Conservation (phyloP, 1,140 invertebrate genomes). For the Sminthurinus signatus region DNA sequence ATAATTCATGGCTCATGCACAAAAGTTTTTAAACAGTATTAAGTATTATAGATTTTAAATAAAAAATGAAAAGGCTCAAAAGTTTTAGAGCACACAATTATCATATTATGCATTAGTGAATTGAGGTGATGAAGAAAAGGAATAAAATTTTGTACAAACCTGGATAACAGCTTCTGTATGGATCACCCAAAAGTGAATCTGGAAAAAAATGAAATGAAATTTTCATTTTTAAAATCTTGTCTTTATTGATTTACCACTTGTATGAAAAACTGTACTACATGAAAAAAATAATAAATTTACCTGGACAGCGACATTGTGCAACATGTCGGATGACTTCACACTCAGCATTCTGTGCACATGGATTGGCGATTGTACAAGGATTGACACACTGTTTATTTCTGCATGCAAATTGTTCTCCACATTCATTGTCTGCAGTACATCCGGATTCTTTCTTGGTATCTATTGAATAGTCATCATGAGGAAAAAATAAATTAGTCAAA, state of each 20-base stretch:
- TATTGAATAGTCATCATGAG: not conserved
- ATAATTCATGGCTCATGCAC: too few relatives aligned
- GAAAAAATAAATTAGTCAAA: not conserved
- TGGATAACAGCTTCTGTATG: slow-evolving; percentile 68
- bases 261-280: not conserved
- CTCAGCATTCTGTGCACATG: slow-evolving; percentile 70
- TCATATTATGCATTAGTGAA: too few relatives aligned
- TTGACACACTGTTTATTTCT: slow-evolving; percentile 64
- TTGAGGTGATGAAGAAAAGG: too few relatives aligned
- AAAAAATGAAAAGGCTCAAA: too few relatives aligned
- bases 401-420: slow-evolving; percentile 64
- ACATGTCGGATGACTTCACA: slow-evolving; percentile 68
- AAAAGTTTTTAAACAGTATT: too few relatives aligned
- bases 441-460: slow-evolving; percentile 50
- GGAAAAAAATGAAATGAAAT: slow-evolving; percentile 46
- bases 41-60: too few relatives aligned
- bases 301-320: slow-evolving; percentile 67
- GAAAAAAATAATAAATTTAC: not conserved
- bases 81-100: too few relatives aligned
- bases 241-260: not conserved
- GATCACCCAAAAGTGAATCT: slow-evolving; percentile 61
- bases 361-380: slow-evolving; percentile 64
- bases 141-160: slow-evolving; percentile 45
- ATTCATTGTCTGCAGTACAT: slow-evolving; percentile 64
- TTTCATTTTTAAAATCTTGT: too few relatives aligned